Evolutionary conservation across 2,797 vertebrate genomes (phyloP), one percentile per base, ranked within the genome.

Genomic region (Sparidentex hasta): DNA sequence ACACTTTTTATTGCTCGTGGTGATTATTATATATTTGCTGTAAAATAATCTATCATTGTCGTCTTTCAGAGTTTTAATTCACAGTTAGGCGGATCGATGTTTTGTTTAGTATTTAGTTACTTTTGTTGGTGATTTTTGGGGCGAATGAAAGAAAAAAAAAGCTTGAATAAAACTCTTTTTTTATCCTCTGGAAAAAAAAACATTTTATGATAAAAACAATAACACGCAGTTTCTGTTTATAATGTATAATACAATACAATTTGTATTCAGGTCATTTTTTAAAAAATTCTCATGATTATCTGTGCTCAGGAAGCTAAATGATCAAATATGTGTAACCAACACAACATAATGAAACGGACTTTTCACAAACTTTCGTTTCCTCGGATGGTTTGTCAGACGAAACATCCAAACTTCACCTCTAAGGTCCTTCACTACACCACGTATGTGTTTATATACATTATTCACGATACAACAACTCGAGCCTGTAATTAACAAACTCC

Each of bases 41-140:
- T 47, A 27, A 27, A 27, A 33, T 54, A 2, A 6, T 43, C 1
- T 29, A 2, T n/a, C 5, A 20, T 16, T 21, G 1, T 2, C 11
- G 0, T 21, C 2, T 33, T 23, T 41, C 2, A 12, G 12, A 6
- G 2, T 17, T 47, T 2, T 12, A 55, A 21, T 70, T 64, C n/a
- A 11, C 5, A 20, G 1, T 12, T 17, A n/a, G 1, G 33, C 5
- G 5, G 3, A 1, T 1, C 1, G 20, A 5, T 1, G 7, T 54
- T 20, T 2, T 0, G 16, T 65, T 82, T 68, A 6, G 23, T 25
- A 11, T 29, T 17, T 2, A 38, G 29, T 3, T 46, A 3, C n/a
- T 23, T 71, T 59, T 12, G 18, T 14, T 64, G 14, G 3, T 27
- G 7, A 44, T 38, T 1, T 25, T 43, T 27, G 27, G 5, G 5